phyloP scores from a whole-genome alignment of 2,888 invertebrate species.

The Schrankia costaestrigalis region DNA sequence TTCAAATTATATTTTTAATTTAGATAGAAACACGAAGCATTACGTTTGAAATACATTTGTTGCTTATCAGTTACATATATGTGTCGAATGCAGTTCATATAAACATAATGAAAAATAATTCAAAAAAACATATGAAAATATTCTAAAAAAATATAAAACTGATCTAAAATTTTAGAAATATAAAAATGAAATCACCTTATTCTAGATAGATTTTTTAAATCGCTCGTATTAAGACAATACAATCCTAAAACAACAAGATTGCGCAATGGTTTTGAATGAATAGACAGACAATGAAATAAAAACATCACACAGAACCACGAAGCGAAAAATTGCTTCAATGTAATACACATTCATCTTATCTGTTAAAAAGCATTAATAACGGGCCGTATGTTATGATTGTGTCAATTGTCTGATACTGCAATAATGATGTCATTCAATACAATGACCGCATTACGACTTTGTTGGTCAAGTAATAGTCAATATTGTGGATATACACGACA shows the following conservation, averaged over 20 bases:
- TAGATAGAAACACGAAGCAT: background rate
- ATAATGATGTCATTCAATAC: constrained; percentile 47
- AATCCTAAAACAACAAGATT: constrained; percentile 15
- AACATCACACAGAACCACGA: constrained; percentile 12
- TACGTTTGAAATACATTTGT: no score
- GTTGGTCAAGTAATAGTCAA: constrained; percentile 7
- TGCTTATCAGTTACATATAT: no score
- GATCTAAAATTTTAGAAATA: no score
- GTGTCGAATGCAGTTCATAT: no score
- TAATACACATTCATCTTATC: constrained; percentile 31
- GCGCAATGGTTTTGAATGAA: constrained; percentile 11
- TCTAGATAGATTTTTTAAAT: no score
- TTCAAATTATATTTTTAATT: constrained; percentile 2
- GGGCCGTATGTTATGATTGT: constrained; percentile 43
- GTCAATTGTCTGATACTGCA: constrained; percentile 44
- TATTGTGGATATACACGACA: constrained; percentile 13
- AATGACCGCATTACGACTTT: constrained; percentile 28
- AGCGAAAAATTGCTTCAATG: constrained; percentile 25
- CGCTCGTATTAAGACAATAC: constrained; percentile 12
- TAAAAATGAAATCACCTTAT: no score
- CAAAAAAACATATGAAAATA: no score
- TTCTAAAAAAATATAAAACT: no score
- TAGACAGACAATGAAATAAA: constrained; percentile 20
- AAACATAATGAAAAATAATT: no score
- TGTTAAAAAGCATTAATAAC: constrained; percentile 29